A percentile compares a stretch with the other conserved stretches of the same genome.
Conservation (phyloP, 2,113 vertebrate species). For the Lates calcarifer region DNA sequence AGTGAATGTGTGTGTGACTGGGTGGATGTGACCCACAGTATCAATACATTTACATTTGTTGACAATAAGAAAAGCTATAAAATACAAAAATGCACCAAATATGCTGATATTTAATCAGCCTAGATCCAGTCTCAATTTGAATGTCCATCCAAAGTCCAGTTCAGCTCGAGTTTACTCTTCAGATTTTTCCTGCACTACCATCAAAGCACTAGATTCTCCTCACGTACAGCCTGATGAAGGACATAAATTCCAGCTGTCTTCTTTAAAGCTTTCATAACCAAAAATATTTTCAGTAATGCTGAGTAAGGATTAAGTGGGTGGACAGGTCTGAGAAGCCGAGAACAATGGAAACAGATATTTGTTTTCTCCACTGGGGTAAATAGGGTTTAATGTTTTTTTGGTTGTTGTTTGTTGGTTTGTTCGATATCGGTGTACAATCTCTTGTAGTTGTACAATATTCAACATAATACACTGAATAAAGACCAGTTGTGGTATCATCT, state of each 20-base stretch:
- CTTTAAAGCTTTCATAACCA: background rate
- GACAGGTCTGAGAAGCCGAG: background rate
- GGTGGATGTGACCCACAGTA: too few species aligned
- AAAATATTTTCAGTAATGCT: background rate
- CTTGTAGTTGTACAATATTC: too few species aligned
- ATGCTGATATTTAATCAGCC: background rate
- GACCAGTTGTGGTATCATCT: too few species aligned
- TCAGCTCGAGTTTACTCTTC: background rate
- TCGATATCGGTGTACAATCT: too few species aligned
- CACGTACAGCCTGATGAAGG: background rate
- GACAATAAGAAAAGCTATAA: too few species aligned
- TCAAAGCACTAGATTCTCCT: background rate
- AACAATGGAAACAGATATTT: background rate
- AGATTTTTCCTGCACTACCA: conserved; percentile 5
- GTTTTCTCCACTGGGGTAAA: too few species aligned
- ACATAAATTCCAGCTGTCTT: background rate
- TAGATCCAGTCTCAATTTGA: background rate
- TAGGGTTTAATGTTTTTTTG: too few species aligned
- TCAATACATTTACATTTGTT: too few species aligned
- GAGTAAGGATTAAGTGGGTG: conserved; percentile 16
- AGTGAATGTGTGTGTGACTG: too few species aligned
- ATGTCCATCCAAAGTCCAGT: background rate
- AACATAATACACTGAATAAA: too few species aligned
- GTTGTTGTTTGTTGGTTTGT: too few species aligned
- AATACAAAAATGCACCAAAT: too few species aligned